These are phyloP conservation scores for Sepioteuthis lessoniana DNA, from an alignment of 2,888 invertebrate genomes.

Conservation along the genomic window DNA sequence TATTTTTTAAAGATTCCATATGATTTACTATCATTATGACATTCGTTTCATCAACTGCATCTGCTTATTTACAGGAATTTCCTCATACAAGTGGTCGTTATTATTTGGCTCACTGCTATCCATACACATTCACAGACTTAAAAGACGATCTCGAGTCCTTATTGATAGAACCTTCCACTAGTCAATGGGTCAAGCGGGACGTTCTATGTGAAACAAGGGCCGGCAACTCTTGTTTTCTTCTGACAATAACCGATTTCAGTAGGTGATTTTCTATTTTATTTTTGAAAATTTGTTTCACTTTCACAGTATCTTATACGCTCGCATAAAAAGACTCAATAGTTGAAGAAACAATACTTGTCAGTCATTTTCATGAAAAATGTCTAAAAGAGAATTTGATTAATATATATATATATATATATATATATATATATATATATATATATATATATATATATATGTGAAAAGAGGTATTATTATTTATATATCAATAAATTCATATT, in stretches of 20 bases:
- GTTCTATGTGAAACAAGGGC: conserved; percentile 74
- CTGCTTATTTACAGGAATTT: conserved; percentile 68
- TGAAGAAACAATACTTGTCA: no score
- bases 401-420: neutral
- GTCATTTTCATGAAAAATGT: no score
- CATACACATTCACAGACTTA: conserved; percentile 75
- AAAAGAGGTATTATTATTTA: no score
- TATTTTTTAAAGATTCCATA: no score
- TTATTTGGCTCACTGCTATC: conserved; percentile 75
- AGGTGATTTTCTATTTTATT: conserved; percentile 50
- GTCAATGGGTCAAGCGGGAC: conserved; percentile 66
- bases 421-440: neutral
- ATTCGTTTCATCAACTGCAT: no score
- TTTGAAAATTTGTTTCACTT: neutral
- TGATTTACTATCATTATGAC: no score
- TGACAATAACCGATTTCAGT: conserved; percentile 74
- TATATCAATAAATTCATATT: no score
- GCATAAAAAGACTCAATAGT: no score
- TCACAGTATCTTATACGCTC: no score
- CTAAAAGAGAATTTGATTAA: no score
- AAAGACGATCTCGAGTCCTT: conserved; percentile 72
- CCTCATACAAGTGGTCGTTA: conserved; percentile 69
- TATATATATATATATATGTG: no score
- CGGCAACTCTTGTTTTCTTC: conserved; percentile 74
- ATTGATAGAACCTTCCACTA: conserved; percentile 63